These are phyloP conservation scores for Oncopodura yosiiana DNA, from an alignment of 1,140 invertebrate genomes.

Conservation along the genomic window DNA sequence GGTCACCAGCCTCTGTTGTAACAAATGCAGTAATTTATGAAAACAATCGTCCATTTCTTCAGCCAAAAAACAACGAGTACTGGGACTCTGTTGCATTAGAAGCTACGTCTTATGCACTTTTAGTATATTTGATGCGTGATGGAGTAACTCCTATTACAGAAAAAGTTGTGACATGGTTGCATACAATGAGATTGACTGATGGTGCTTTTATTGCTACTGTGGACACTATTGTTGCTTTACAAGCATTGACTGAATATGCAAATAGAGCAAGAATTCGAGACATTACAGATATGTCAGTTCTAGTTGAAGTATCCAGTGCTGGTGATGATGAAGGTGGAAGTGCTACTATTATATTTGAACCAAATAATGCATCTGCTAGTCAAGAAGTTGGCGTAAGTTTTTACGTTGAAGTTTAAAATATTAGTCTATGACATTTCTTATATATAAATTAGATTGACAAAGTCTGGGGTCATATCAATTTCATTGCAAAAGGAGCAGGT, in stretches of 20 bases:
- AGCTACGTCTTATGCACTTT: constrained; percentile 50
- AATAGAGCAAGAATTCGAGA: constrained; percentile 49
- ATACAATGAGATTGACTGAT: constrained; percentile 48
- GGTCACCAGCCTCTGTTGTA: constrained; percentile 41
- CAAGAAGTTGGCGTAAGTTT: constrained; percentile 35
- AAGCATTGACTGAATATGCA: constrained; percentile 51
- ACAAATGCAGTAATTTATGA: constrained; percentile 41
- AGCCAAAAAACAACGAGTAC: constrained; percentile 41
- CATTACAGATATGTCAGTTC: constrained; percentile 47
- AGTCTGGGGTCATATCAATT: constrained; percentile 50
- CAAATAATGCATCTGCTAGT: constrained; percentile 35
- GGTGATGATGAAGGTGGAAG: constrained; percentile 25
- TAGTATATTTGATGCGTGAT: constrained; percentile 45
- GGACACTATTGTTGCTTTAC: constrained; percentile 50
- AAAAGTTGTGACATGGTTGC: constrained; percentile 50
- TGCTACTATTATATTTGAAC: constrained; percentile 36
- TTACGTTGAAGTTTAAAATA: background rate
- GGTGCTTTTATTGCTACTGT: constrained; percentile 50
- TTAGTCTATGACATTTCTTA: background rate
- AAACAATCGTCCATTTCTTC: constrained; percentile 45
- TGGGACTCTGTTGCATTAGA: constrained; percentile 46
- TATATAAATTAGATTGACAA: constrained; percentile 39
- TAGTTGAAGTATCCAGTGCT: constrained; percentile 42
- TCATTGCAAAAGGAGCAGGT: constrained; percentile 48
- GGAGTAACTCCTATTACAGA: constrained; percentile 41